Base-by-base conservation (phyloP, 2,113 vertebrate species). In the Stegastes partitus region DNA sequence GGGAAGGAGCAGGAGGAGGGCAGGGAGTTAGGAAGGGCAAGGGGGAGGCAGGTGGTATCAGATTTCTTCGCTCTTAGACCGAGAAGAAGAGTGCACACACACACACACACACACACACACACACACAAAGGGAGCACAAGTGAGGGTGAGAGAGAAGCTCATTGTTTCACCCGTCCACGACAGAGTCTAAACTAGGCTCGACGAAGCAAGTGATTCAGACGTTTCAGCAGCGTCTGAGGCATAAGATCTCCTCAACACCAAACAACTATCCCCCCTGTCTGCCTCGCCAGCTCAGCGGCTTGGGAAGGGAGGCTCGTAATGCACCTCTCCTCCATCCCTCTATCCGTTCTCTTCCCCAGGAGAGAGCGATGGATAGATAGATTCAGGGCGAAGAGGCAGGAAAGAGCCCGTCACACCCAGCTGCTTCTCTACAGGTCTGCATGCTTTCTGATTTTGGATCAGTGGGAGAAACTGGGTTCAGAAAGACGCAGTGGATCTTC, bases 21-120 rank as follows among this genome's bases (percentile, higher is more conserved):
- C 55, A 54, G 49, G 31, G 84, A 73, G 59, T 53, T 76, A 63
- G 72, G 66, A 79, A 82, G 80, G 83, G 77, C 68, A 73, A 78
- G 82, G 73, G 82, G 87, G 87, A 79, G 87, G 87, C 90, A 93
- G 92, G 91, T 93, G 88, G 89, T 86, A 83, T 93, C 90, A 74
- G 61, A 85, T 93, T 93, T 90, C 89, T 76, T 57, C 19, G 56
- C 81, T 89, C 88, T 87, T 70, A 75, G 73, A 80, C 66, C 34
- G 54, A 79, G 79, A 77, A 82, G 74, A 69, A 80, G 56, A 69
- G 49, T 57, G 59, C 25, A 64, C 31, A 56, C 44, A 25, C 73
- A 25, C 7, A 51, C 9, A 73, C n/a, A n/a, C n/a, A n/a, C n/a
- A n/a, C n/a, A n/a, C n/a, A n/a, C n/a, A n/a, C n/a, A n/a, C n/a